Percentiles rank a stretch among this genome's conserved stretches.
Conservation (phyloP, 2,888 invertebrate genomes). For the Ctenicera cuprea region DNA sequence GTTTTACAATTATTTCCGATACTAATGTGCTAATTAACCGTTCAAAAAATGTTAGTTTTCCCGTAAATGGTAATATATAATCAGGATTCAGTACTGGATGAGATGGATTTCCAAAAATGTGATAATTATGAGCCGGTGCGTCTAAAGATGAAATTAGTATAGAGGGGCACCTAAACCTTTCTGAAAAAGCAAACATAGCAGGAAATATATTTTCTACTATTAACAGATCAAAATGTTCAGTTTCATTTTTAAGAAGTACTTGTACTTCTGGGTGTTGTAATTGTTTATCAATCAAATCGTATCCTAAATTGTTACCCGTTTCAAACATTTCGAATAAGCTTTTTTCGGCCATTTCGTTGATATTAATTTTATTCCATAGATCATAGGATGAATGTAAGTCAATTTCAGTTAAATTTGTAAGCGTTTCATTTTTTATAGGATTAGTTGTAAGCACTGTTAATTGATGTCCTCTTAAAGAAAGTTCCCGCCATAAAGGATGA, state of each 20-base stretch:
- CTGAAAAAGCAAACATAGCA: constrained; percentile 62
- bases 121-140: constrained; percentile 60
- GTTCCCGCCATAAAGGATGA: constrained; percentile 70
- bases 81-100: constrained; percentile 67
- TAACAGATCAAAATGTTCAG: constrained; percentile 65
- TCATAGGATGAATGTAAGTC: constrained; percentile 66
- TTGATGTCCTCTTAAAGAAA: constrained; percentile 73
- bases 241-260: constrained; percentile 62
- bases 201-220: constrained; percentile 65
- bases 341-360: background rate
- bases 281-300: constrained; percentile 18
- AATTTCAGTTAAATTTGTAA: constrained; percentile 70
- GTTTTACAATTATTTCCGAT: too few species aligned
- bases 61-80: constrained; percentile 58
- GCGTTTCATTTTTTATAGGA: constrained; percentile 68
- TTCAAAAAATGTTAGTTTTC: constrained; percentile 62
- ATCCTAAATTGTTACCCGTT: too few species aligned
- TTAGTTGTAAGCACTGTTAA: constrained; percentile 71
- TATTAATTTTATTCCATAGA: background rate
- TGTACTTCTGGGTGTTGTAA: constrained; percentile 61
- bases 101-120: constrained; percentile 64
- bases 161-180: constrained; percentile 66
- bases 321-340: background rate
- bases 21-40: constrained; percentile 56
- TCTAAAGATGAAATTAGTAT: constrained; percentile 66